Evolutionary conservation across 2,113 vertebrate genomes (phyloP).

Genomic region (Leucosticte australis): DNA sequence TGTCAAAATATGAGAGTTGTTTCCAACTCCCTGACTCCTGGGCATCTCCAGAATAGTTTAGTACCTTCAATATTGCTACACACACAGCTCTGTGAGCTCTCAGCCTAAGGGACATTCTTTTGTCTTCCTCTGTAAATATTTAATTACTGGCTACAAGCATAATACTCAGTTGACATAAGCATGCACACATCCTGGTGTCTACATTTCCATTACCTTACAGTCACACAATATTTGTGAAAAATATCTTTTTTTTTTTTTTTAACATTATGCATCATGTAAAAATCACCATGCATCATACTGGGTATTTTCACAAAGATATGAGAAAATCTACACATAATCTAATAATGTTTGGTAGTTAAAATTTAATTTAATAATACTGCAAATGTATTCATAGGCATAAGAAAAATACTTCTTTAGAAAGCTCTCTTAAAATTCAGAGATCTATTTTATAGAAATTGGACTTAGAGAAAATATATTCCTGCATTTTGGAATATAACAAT

Average conservation of each 20-base stretch:
- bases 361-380: neutral
- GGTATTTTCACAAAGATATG: neutral
- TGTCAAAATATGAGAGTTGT: neutral
- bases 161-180: neutral
- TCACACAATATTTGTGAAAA: neutral
- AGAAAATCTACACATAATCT: neutral
- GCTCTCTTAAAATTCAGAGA: neutral
- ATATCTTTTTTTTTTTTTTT: neutral
- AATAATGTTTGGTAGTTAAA: neutral
- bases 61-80: neutral
- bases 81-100: neutral
- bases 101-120: neutral
- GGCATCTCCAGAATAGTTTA: neutral
- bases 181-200: neutral
- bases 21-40: neutral
- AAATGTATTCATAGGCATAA: neutral
- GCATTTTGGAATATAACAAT: neutral
- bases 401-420: neutral
- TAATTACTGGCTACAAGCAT: neutral
- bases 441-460: neutral
- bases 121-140: constrained; percentile 12
- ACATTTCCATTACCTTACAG: neutral
- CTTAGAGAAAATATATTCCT: neutral
- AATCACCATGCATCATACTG: neutral
- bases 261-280: neutral